phyloP scores from a whole-genome alignment of 1,140 invertebrate genomes.

The Drusus annulatus region DNA sequence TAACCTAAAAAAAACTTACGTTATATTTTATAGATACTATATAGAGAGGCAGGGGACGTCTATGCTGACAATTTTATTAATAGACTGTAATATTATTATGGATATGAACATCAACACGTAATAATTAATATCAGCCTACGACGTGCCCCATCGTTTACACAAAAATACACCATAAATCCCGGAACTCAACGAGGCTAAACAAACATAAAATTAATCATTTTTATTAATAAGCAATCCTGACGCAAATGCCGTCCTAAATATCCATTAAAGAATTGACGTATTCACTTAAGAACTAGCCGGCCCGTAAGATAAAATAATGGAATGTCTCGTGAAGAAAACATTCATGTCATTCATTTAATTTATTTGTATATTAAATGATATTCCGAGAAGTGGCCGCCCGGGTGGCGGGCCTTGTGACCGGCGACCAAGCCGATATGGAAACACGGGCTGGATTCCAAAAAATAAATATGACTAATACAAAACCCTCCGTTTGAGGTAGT shows the following conservation, averaged over 20 bases:
- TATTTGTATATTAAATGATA: constrained; percentile 24
- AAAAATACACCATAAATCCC: constrained; percentile 22
- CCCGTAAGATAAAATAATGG: constrained; percentile 9
- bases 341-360: constrained; percentile 25
- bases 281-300: constrained; percentile 10
- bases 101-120: constrained; percentile 27
- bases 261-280: constrained; percentile 11
- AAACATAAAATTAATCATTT: constrained; percentile 31
- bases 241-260: constrained; percentile 18
- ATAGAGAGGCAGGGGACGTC: too few species aligned
- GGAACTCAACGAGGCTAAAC: neutral
- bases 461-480: constrained; percentile 18
- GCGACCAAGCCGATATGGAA: neutral
- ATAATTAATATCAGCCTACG: constrained; percentile 7
- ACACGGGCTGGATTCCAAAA: neutral
- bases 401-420: neutral
- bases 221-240: constrained; percentile 13
- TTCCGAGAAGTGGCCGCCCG: constrained; percentile 31
- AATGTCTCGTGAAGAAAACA: constrained; percentile 10
- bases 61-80: neutral
- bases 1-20: too few species aligned
- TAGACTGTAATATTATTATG: neutral
- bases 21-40: too few species aligned
- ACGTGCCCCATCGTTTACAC: neutral
- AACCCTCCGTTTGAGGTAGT: too few species aligned